These are phyloP conservation scores for Falco punctatus DNA, from an alignment of 2,113 vertebrate species.

Conservation along the genomic window DNA sequence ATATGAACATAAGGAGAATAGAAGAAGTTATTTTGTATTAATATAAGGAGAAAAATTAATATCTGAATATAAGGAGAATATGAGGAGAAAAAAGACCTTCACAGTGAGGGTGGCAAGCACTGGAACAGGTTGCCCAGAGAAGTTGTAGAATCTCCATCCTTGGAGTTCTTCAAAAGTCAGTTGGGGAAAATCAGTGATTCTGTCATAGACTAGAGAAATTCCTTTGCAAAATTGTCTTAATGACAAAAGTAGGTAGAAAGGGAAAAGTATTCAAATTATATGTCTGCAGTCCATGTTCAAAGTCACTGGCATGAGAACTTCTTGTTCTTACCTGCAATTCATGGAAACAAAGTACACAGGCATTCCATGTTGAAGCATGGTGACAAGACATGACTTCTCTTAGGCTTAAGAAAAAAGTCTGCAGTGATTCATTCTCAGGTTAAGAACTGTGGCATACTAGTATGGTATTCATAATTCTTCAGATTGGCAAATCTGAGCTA, in stretches of 20 bases:
- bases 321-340: background rate
- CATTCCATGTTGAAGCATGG: background rate
- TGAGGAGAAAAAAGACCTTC: background rate
- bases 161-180: background rate
- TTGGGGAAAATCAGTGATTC: background rate
- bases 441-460: background rate
- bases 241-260: background rate
- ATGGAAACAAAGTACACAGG: background rate
- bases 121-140: background rate
- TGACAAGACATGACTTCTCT: background rate
- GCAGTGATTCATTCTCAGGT: background rate
- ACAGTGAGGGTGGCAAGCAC: background rate
- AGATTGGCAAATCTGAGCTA: background rate
- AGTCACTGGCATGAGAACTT: background rate
- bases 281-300: background rate
- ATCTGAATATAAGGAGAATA: background rate
- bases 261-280: background rate
- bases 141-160: background rate
- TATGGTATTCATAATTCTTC: background rate
- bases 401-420: background rate
- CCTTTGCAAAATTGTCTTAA: background rate
- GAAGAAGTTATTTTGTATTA: background rate
- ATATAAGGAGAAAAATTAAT: background rate
- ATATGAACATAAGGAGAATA: background rate
- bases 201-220: background rate